phyloP scores from a whole-genome alignment of 92 coral and sea anemone species.

The Palythoa heliodiscus region DNA sequence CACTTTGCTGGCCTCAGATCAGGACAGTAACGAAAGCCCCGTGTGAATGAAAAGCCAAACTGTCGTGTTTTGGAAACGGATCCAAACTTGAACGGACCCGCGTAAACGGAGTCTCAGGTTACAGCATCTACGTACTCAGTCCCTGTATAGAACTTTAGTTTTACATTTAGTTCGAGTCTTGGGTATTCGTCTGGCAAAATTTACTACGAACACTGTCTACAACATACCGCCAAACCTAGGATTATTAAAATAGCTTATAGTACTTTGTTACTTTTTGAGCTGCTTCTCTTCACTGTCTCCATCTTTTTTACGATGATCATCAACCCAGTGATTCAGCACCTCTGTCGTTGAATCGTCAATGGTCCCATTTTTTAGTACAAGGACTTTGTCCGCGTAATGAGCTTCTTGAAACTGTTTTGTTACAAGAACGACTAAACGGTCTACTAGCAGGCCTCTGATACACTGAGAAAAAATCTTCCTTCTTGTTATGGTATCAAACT shows the following conservation, averaged over 20 bases:
- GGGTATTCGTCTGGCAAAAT: too few species aligned
- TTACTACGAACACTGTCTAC: neutral
- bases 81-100: too few species aligned
- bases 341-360: neutral
- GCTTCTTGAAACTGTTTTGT: slow-evolving; percentile 24
- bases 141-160: too few species aligned
- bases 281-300: neutral
- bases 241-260: neutral
- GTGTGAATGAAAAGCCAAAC: too few species aligned
- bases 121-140: too few species aligned
- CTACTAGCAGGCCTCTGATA: slow-evolving; percentile 4
- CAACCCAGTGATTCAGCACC: neutral
- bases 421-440: slow-evolving; percentile 18
- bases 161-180: too few species aligned
- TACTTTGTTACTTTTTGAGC: neutral
- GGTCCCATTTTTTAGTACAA: slow-evolving; percentile 16
- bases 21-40: too few species aligned
- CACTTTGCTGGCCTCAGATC: too few species aligned
- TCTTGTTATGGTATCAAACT: slow-evolving; percentile 1
- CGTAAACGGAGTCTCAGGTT: too few species aligned
- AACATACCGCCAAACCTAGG: neutral
- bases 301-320: neutral
- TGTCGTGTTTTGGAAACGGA: too few species aligned
- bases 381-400: neutral
- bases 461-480: slow-evolving; percentile 14